These are phyloP conservation scores for Unio delphinus DNA, from an alignment of 2,888 invertebrate genomes.

Conservation along the genomic window DNA sequence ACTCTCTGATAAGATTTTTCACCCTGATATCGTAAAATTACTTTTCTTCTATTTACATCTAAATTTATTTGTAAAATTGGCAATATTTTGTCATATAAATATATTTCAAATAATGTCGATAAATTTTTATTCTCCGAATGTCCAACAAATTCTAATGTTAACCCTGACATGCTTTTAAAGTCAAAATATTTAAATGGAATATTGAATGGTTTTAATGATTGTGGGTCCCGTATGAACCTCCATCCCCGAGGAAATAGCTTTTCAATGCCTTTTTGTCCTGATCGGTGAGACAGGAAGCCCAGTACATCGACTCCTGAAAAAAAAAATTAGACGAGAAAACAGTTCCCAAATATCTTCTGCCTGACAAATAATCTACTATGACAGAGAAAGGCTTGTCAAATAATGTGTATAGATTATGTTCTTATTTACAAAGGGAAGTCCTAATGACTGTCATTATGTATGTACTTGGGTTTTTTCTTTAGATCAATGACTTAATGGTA, in stretches of 20 bases:
- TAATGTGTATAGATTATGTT: too few relatives aligned
- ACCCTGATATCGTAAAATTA: slow-evolving; percentile 57
- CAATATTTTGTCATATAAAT: slow-evolving; percentile 38
- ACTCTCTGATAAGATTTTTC: slow-evolving; percentile 54
- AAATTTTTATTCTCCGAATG: slow-evolving; percentile 24
- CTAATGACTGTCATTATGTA: too few relatives aligned
- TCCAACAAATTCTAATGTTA: slow-evolving; percentile 39
- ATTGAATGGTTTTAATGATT: slow-evolving; percentile 31
- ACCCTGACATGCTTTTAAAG: slow-evolving; percentile 37
- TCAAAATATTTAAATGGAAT: slow-evolving; percentile 33
- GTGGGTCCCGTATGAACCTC: slow-evolving; percentile 36
- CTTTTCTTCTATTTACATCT: slow-evolving; percentile 39
- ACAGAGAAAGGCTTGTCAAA: too few relatives aligned
- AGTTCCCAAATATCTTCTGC: too few relatives aligned
- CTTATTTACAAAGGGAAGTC: too few relatives aligned
- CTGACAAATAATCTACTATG: too few relatives aligned
- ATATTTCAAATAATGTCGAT: slow-evolving; percentile 46
- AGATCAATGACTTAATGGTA: too few relatives aligned
- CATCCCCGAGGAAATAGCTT: slow-evolving; percentile 40
- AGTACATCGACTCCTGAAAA: slow-evolving; percentile 46
- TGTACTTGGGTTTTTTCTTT: too few relatives aligned
- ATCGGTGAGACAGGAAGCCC: slow-evolving; percentile 12
- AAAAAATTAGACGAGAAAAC: background rate
- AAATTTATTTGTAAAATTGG: slow-evolving; percentile 52
- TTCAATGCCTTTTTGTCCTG: slow-evolving; percentile 19